phyloP scores from a whole-genome alignment of 2,113 vertebrate genomes.

The Corythaixoides concolor region DNA sequence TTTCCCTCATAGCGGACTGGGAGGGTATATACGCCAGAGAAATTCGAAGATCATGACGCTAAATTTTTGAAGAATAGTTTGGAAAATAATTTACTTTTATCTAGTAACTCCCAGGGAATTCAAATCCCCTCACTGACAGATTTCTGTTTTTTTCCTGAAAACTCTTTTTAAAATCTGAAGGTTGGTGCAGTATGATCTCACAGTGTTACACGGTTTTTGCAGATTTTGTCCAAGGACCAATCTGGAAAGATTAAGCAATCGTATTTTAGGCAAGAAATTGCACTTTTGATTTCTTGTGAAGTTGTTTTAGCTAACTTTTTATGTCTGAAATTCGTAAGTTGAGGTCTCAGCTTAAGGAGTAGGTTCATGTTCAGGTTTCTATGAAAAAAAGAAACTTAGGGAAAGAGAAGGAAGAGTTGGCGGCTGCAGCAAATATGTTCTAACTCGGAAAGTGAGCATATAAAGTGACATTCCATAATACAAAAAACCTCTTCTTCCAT shows the following conservation, averaged over 20 bases:
- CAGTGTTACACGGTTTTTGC: background rate
- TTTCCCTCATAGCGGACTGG: background rate
- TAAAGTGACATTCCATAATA: background rate
- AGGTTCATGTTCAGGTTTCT: background rate
- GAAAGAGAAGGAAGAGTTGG: background rate
- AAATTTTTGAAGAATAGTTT: background rate
- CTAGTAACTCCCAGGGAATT: background rate
- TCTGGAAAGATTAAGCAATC: background rate
- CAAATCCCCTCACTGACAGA: background rate
- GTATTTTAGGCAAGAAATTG: background rate
- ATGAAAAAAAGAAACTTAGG: background rate
- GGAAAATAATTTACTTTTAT: background rate
- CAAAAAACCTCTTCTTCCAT: background rate
- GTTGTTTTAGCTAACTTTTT: background rate
- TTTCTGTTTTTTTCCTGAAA: background rate
- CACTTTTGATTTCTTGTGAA: background rate
- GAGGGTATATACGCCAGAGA: background rate
- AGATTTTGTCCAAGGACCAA: background rate
- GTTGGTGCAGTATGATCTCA: background rate
- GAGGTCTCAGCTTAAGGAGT: background rate
- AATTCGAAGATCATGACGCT: background rate
- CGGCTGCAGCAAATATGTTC: background rate
- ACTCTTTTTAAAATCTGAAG: background rate
- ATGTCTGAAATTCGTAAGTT: background rate
- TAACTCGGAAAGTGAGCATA: background rate